Evolutionary conservation across 2,797 vertebrate genomes (phyloP).

Genomic region (Atherinosoma microstoma): DNA sequence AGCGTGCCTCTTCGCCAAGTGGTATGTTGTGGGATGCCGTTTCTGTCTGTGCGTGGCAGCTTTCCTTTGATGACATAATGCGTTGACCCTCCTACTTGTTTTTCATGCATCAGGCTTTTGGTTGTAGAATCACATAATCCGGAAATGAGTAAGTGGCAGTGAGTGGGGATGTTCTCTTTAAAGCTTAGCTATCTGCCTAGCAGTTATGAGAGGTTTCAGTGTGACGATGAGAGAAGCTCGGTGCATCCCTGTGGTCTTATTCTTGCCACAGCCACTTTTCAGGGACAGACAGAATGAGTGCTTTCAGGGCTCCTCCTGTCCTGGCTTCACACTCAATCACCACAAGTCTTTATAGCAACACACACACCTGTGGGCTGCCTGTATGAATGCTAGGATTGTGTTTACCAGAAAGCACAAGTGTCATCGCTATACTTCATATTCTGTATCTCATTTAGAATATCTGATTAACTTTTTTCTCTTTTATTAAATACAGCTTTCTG

Average conservation of each 20-base stretch:
- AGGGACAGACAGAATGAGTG: conserved; percentile 39
- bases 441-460: conserved; percentile 10
- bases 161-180: conserved; percentile 71
- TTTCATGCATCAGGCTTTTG: conserved; percentile 34
- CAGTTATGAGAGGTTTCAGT: conserved; percentile 65
- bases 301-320: conserved; percentile 47
- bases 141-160: conserved; percentile 70
- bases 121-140: conserved; percentile 64
- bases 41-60: conserved; percentile 68
- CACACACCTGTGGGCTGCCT: conserved; percentile 51
- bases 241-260: conserved; percentile 50
- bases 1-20: conserved; percentile 69
- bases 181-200: conserved; percentile 61
- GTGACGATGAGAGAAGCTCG: conserved; percentile 59
- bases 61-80: conserved; percentile 73
- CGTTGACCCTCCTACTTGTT: conserved; percentile 59
- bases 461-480: conserved; percentile 24
- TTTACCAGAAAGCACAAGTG: conserved; percentile 39
- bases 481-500: conserved; percentile 31
- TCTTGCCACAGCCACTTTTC: conserved; percentile 54
- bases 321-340: conserved; percentile 31
- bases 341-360: conserved; percentile 60
- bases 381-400: conserved; percentile 35
- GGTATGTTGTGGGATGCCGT: conserved; percentile 62
- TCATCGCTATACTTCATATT: conserved; percentile 10